Conservation (phyloP, 1,140 invertebrate genomes). For the Pseudomyrmex concolor region DNA sequence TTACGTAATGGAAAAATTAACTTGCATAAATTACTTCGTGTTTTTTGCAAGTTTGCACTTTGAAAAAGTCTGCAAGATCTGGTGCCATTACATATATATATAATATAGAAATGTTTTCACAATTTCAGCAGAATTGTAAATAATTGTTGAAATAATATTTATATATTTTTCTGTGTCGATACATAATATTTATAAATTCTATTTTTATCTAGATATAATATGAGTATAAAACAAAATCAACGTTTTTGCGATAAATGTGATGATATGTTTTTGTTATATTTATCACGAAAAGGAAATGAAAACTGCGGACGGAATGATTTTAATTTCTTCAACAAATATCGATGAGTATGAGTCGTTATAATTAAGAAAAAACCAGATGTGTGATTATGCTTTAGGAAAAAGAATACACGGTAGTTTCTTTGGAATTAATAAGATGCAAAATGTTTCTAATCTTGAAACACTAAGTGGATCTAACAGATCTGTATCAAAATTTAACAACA, state of each 20-base stretch:
- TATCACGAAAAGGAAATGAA: neutral
- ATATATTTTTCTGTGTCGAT: slow-evolving; percentile 29
- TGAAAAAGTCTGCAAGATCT: slow-evolving; percentile 47
- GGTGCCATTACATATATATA: slow-evolving; percentile 29
- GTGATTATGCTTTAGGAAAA: neutral
- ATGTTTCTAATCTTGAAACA: slow-evolving; percentile 38
- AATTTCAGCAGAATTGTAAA: slow-evolving; percentile 43
- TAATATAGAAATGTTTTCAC: slow-evolving; percentile 40
- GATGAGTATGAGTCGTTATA: slow-evolving; percentile 21
- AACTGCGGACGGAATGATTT: slow-evolving; percentile 13
- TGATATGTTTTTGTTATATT: neutral
- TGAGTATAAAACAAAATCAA: neutral
- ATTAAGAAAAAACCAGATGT: neutral
- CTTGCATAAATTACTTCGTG: slow-evolving; percentile 47
- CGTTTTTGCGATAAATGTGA: slow-evolving; percentile 14
- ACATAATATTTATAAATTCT: slow-evolving; percentile 42
- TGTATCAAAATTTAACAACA: slow-evolving; percentile 7
- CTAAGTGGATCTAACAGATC: slow-evolving; percentile 8
- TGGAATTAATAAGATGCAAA: neutral
- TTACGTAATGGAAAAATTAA: slow-evolving; percentile 41
- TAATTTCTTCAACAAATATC: neutral
- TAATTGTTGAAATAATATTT: slow-evolving; percentile 55
- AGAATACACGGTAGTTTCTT: neutral
- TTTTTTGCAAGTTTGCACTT: slow-evolving; percentile 55
- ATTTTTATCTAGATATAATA: slow-evolving; percentile 53